Percentiles rank a stretch among this genome's conserved stretches.
Conservation (phyloP, 2,113 vertebrate species). For the Hippocampus guttulatus region DNA sequence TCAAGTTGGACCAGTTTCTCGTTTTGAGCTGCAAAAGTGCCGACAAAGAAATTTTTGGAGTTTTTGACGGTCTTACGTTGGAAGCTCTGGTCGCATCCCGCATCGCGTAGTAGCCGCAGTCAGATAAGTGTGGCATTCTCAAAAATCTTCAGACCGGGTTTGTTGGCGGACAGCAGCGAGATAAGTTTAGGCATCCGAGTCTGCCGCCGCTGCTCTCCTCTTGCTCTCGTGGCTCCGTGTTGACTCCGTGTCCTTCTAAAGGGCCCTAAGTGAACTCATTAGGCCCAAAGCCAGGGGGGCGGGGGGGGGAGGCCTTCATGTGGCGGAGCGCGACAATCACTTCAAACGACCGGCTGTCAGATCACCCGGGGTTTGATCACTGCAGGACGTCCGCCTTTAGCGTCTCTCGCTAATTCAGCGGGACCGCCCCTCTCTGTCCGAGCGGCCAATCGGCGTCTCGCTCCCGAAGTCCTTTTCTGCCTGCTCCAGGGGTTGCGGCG, state of each 20-base stretch:
- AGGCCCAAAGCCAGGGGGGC: constrained; percentile 64
- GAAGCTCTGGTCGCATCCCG: constrained; percentile 72
- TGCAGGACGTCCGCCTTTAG: constrained; percentile 71
- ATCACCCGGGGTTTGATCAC: constrained; percentile 80
- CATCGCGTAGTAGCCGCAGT: constrained; percentile 76
- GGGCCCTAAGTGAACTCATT: constrained; percentile 77
- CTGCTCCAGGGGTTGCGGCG: constrained; percentile 76
- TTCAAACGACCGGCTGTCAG: constrained; percentile 79
- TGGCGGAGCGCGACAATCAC: constrained; percentile 73
- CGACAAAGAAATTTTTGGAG: too few relatives aligned
- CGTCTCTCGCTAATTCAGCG: constrained; percentile 70
- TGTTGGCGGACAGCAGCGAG: constrained; percentile 39
- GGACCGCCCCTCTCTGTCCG: constrained; percentile 64
- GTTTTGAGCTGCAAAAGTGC: too few relatives aligned
- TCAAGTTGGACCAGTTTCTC: too few relatives aligned
- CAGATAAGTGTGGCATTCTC: constrained; percentile 79
- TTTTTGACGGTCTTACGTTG: constrained; percentile 62
- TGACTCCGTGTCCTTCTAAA: constrained; percentile 65
- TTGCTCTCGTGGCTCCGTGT: constrained; percentile 39
- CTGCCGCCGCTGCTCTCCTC: constrained; percentile 47
- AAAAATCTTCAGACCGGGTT: constrained; percentile 43
- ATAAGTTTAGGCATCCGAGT: constrained; percentile 41
- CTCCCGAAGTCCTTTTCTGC: constrained; percentile 69
- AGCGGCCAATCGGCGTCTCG: constrained; percentile 59
- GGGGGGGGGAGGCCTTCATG: constrained; percentile 65